phyloP scores from a whole-genome alignment of 2,888 invertebrate genomes.

The Diadegma fenestrale region DNA sequence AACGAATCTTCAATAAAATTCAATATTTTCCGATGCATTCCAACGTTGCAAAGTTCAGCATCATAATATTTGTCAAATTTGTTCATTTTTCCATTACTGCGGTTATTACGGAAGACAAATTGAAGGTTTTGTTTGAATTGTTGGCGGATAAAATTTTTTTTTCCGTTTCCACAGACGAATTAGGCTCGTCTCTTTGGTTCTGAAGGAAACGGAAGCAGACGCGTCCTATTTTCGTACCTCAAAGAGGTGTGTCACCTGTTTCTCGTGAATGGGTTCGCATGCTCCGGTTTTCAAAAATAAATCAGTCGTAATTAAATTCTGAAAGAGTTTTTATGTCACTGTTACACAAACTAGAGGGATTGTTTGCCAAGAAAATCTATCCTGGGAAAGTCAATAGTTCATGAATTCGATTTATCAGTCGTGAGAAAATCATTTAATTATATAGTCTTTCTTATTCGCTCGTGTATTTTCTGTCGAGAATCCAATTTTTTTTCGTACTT shows the following conservation, averaged over 20 bases:
- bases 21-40: too few species aligned
- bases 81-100: not conserved
- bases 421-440: not conserved
- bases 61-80: not conserved
- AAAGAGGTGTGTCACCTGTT: slow-evolving; percentile 21
- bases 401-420: not conserved
- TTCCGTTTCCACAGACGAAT: too few species aligned
- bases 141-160: not conserved
- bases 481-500: not conserved
- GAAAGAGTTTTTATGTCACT: not conserved
- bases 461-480: not conserved
- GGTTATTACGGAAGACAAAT: not conserved
- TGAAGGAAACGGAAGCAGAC: not conserved
- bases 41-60: too few species aligned
- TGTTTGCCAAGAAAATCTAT: not conserved
- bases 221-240: slow-evolving; percentile 19
- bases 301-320: not conserved
- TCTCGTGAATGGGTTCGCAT: not conserved
- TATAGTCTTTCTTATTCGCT: not conserved
- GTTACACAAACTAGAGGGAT: not conserved
- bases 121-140: not conserved
- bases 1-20: too few species aligned
- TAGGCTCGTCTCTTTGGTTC: not conserved
- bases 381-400: not conserved
- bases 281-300: not conserved